Conservation (phyloP, 2,888 invertebrate genomes). For the Sipha maydis region DNA sequence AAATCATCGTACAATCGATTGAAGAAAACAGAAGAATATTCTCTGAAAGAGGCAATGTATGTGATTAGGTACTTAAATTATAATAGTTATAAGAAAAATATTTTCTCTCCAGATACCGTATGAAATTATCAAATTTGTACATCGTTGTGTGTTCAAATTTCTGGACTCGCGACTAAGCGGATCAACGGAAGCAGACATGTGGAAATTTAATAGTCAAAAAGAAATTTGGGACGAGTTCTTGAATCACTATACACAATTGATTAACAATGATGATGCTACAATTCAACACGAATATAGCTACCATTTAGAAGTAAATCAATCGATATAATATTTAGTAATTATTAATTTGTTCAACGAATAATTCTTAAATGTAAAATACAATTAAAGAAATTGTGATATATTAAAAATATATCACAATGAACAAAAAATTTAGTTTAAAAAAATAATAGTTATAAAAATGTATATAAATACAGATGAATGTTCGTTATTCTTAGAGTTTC, state of each 20-base stretch:
- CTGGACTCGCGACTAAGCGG: neutral
- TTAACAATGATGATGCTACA: neutral
- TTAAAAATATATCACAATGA: too few species aligned
- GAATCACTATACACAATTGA: constrained; percentile 28
- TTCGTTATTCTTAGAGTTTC: too few species aligned
- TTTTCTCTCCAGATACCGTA: constrained; percentile 19
- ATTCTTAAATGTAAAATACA: too few species aligned
- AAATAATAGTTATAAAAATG: too few species aligned
- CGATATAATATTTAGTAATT: too few species aligned
- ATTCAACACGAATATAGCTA: constrained; percentile 7
- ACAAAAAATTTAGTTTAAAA: too few species aligned
- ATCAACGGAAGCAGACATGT: neutral
- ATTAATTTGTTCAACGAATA: too few species aligned
- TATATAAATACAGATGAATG: too few species aligned
- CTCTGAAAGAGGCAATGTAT: constrained; percentile 65
- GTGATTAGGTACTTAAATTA: constrained; percentile 15
- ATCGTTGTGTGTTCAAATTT: constrained; percentile 13
- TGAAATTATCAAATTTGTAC: constrained; percentile 30
- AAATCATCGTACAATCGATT: constrained; percentile 77
- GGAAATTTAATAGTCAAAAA: constrained; percentile 26
- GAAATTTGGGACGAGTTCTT: constrained; percentile 39
- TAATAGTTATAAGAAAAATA: neutral
- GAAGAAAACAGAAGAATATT: constrained; percentile 70
- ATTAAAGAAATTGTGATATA: too few species aligned
- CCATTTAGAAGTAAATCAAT: constrained; percentile 41